Conservation (phyloP, 2,797 vertebrate genomes). For the Hapalemur alaotrensis region DNA sequence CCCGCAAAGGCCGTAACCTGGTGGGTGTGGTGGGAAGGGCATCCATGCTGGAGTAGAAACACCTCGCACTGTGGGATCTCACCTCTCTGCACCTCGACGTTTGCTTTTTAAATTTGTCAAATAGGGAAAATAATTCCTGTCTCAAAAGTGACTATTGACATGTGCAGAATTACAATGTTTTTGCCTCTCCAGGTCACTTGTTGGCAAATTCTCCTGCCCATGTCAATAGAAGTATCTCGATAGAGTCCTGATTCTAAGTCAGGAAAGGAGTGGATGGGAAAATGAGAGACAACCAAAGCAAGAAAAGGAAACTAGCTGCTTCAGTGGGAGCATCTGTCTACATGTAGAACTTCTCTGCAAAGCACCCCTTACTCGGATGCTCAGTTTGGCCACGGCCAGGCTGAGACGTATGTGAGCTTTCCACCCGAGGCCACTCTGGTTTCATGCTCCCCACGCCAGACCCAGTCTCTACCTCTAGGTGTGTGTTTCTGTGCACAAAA, state of each 20-base stretch:
- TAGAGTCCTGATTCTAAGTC: neutral
- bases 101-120: neutral
- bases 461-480: too few species aligned
- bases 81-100: neutral
- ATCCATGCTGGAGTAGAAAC: neutral
- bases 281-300: neutral
- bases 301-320: neutral
- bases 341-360: neutral
- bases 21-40: neutral
- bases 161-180: neutral
- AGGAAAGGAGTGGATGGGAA: neutral
- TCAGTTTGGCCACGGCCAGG: neutral
- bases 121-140: neutral
- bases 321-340: neutral
- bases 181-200: neutral
- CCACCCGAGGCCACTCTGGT: neutral
- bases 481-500: neutral
- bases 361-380: rapidly evolving
- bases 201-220: neutral
- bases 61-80: neutral
- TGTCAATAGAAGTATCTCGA: neutral
- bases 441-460: neutral
- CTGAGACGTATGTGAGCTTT: neutral
- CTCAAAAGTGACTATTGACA: neutral
- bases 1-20: neutral